Evolutionary conservation across 2,113 vertebrate genomes (phyloP), one percentile per base, ranked within the genome.

Genomic region (Phycodurus eques): DNA sequence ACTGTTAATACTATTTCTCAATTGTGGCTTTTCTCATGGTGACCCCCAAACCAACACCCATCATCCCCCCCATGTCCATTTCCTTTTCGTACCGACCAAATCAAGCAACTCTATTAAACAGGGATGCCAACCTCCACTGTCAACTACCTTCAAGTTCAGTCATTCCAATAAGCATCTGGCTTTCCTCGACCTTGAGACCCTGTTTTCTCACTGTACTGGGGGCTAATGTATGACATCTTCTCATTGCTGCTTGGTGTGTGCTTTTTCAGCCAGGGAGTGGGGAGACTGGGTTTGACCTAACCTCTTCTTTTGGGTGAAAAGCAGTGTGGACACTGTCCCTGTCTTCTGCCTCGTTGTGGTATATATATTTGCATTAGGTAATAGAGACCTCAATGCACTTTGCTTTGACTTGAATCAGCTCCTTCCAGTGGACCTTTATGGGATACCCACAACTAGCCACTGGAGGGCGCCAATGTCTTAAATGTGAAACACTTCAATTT

Each of bases 401-500:
- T 88, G 90, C 90, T 91, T 92, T 89, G 90, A 92, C 91, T 93
- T 92, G 92, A 93, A 93, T 92, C 91, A 89, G 92, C 90, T 90
- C 88, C 92, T 88, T 92, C 90, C 86, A 85, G 86, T 86, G 89
- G 82, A 87, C 90, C 84, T 88, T 83, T 87, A 87, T 74, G 88
- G 91, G 79, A 84, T 87, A 83, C 76, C 90, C 82, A 83, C 76
- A 88, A 83, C 73, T 87, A 83, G 89, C 90, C 92, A 93, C 89
- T 89, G 89, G 92, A 88, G 85, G 89, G 91, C 80, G 85, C 89
- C 90, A 92, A 91, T 92, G 92, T 92, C 92, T 93, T 93, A 92
- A 93, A 93, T 93, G 92, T 93, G 92, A 93, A 91, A 93, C 91
- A 93, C 92, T 92, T 90, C 77, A 78, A 93, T 88, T 92, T 93